Base-by-base conservation (phyloP, 2,797 vertebrate genomes). In the Loriculus beryllinus region DNA sequence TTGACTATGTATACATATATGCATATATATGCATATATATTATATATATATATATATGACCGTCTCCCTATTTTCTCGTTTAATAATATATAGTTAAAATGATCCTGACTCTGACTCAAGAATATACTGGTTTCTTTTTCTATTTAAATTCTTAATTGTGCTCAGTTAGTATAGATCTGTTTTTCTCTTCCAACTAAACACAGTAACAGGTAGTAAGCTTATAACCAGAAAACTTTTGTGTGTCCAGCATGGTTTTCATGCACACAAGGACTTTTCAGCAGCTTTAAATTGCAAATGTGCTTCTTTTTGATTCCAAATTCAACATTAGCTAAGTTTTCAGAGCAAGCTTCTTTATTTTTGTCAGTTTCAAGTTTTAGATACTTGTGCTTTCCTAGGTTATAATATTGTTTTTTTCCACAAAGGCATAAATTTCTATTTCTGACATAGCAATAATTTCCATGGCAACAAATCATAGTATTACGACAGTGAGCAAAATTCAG, bases 381-480 rank as follows among this genome's bases (percentile, higher is more conserved):
- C 70, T 78, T 79, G 21, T 42, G 33, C 40, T 93, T 94, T 76
- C 43, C 23, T 86, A 33, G 29, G 51, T 84, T 94, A 79, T 51
- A 65, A 70, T 84, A 74, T 86, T 82, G 22, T 63, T 39, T 86
- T 70, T 86, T 84, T 82, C 59, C 63, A 86, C 35, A 74, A 76
- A 84, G 43, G n/a, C 67, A 84, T 77, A 82, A 2, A 74, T 78
- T 94, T 93, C 31, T 75, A 5, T 86, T 81, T 93, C 54, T 84
- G 78, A 79, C 75, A 74, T 42, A 59, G 37, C 59, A 88, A 43
- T 95, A 64, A 96, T 92, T 95, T 94, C 90, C 86, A 90, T 94
- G 60, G 81, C 86, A 96, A 94, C 90, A 93, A 68, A 74, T 90
- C 48, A 86, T 47, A 31, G 52, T 45, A 28, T 83, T 83, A 48